Percentiles rank a stretch among this genome's conserved stretches.
These are phyloP conservation scores for Sebastes glaucus DNA, from an alignment of 2,797 vertebrate genomes.

Conservation along the genomic window DNA sequence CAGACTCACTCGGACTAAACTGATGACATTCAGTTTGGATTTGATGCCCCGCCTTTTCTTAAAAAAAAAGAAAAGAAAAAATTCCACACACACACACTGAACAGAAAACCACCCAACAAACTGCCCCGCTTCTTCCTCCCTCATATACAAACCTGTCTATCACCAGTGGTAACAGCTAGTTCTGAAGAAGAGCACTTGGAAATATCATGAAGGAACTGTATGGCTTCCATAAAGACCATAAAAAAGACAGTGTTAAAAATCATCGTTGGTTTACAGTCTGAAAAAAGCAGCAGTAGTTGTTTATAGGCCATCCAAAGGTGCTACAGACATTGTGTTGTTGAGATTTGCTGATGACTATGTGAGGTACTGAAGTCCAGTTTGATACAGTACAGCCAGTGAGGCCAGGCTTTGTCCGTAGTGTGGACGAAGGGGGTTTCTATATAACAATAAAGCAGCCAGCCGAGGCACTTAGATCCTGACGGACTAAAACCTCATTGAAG, in stretches of 20 bases:
- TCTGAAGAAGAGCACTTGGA: constrained; percentile 66
- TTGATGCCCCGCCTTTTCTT: constrained; percentile 15
- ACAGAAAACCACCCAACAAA: constrained; percentile 17
- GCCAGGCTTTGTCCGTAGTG: constrained; percentile 46
- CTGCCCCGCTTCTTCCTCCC: constrained; percentile 6
- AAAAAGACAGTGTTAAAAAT: constrained; percentile 11
- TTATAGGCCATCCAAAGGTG: constrained; percentile 41
- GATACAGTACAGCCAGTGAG: constrained; percentile 56
- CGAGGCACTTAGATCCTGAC: constrained; percentile 61
- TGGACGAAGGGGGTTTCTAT: constrained; percentile 25
- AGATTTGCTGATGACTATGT: constrained; percentile 47
- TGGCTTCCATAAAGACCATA: constrained; percentile 54
- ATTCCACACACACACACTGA: constrained; percentile 12
- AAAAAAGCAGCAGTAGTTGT: constrained; percentile 50
- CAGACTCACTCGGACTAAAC: neutral
- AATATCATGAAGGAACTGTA: constrained; percentile 46
- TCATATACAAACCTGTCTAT: constrained; percentile 25
- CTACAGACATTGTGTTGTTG: constrained; percentile 23
- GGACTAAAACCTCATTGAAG: constrained; percentile 29
- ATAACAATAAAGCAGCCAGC: constrained; percentile 46
- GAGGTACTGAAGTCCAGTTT: constrained; percentile 59
- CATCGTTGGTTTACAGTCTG: constrained; percentile 20
- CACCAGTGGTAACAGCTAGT: constrained; percentile 44
- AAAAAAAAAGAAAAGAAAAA: neutral
- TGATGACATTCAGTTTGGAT: constrained; percentile 41